Evolutionary conservation across 2,888 invertebrate species (phyloP).

Genomic region (Mythimna loreyi): DNA sequence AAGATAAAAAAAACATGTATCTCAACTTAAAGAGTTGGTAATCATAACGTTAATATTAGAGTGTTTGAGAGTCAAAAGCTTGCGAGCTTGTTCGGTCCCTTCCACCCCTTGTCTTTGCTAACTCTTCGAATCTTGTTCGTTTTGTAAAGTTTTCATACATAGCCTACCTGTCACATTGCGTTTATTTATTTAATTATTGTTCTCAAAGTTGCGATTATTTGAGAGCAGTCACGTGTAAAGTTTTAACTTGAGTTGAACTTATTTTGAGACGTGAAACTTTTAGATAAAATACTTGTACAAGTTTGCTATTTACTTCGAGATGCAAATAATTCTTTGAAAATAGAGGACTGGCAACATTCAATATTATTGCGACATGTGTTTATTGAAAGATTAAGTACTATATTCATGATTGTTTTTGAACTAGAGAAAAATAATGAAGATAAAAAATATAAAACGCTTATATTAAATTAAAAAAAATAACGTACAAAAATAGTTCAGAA

Average conservation of each 20-base stretch:
- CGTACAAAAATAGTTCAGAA: no score
- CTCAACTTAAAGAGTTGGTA: slow-evolving; percentile 25
- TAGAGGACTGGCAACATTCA: neutral
- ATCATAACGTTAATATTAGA: slow-evolving; percentile 28
- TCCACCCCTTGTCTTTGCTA: slow-evolving; percentile 2
- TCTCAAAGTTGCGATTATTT: slow-evolving; percentile 21
- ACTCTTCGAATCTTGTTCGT: slow-evolving; percentile 12
- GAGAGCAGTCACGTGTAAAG: neutral
- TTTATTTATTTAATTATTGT: slow-evolving; percentile 32
- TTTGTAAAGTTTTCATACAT: slow-evolving; percentile 22
- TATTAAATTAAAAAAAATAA: no score
- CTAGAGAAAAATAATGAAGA: no score
- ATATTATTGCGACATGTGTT: neutral
- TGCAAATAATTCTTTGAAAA: neutral
- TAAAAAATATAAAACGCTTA: no score
- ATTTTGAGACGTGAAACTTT: slow-evolving; percentile 10
- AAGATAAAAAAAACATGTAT: no score
- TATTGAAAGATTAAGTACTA: neutral
- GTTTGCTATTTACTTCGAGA: neutral
- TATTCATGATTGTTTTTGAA: neutral
- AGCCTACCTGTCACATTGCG: slow-evolving; percentile 38
- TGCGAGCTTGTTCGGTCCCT: neutral
- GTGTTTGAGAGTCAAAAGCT: slow-evolving; percentile 14
- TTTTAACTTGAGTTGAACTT: neutral
- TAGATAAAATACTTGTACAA: neutral